A percentile compares a stretch with the other conserved stretches of the same genome.
Evolutionary conservation across 2,888 invertebrate genomes (phyloP).

Genomic region (Xestia ashworthii): DNA sequence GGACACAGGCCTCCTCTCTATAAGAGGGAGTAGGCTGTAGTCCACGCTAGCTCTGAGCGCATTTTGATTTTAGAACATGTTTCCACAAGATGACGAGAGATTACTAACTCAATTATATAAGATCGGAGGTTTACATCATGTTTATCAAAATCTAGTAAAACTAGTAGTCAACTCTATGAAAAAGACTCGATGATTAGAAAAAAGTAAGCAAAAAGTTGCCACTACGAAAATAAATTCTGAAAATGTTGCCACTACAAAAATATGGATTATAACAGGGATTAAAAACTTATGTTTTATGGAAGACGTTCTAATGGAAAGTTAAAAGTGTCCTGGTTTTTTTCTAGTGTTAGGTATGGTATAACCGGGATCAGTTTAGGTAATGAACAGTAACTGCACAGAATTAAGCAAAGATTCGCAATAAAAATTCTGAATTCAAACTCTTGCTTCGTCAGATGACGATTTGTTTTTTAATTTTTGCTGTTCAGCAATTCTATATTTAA

Average conservation of each 20-base stretch:
- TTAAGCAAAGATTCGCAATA: constrained; percentile 17
- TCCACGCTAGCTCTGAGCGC: not conserved
- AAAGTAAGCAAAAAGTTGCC: constrained; percentile 30
- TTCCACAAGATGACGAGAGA: not conserved
- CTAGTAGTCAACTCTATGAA: not conserved
- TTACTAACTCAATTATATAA: not conserved
- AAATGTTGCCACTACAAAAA: constrained; percentile 43
- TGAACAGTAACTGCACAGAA: constrained; percentile 56
- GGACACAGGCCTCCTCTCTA: not conserved
- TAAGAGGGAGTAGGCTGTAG: not conserved
- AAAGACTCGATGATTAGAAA: not conserved
- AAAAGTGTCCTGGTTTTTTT: constrained; percentile 38
- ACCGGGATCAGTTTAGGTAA: constrained; percentile 56
- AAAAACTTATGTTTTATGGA: constrained; percentile 66
- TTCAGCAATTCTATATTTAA: not conserved
- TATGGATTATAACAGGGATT: constrained; percentile 18
- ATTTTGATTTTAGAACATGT: not conserved
- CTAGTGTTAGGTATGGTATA: constrained; percentile 8
- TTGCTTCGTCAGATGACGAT: not conserved
- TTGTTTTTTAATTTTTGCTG: not conserved
- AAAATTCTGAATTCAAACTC: not conserved
- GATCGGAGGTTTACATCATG: not conserved
- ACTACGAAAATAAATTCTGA: constrained; percentile 24
- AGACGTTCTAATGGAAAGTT: constrained; percentile 64
- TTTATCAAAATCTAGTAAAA: not conserved